These are phyloP conservation scores for Dynastes hyllus DNA, from an alignment of 2,888 invertebrate genomes.

Conservation along the genomic window DNA sequence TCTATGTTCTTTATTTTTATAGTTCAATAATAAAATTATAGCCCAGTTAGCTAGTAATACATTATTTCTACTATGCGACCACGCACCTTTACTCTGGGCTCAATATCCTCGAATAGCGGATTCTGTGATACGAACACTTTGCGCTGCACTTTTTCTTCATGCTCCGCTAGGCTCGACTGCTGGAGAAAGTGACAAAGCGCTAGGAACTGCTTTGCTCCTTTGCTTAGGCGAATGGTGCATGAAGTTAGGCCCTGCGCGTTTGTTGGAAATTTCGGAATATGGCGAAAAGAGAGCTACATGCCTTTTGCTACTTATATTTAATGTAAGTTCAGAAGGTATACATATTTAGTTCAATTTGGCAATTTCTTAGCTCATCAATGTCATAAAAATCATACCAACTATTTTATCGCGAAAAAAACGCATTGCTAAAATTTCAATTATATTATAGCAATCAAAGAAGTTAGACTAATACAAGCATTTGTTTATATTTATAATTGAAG, in stretches of 20 bases:
- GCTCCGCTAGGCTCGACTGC: conserved; percentile 72
- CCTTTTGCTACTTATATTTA: conserved; percentile 80
- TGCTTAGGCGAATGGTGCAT: conserved; percentile 97
- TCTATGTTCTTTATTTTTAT: conserved; percentile 54
- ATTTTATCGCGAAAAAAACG: background rate
- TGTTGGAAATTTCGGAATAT: conserved; percentile 74
- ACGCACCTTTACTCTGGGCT: conserved; percentile 81
- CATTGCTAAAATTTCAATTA: too few species aligned
- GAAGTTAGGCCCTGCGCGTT: conserved; percentile 81
- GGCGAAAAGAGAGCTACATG: conserved; percentile 71
- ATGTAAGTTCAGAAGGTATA: conserved; percentile 71
- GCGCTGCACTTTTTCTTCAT: conserved; percentile 70
- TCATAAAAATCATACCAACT: too few species aligned
- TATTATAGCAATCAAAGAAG: too few species aligned
- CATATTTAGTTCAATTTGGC: too few species aligned
- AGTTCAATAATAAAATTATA: conserved; percentile 87
- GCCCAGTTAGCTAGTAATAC: conserved; percentile 91
- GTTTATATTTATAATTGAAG: too few species aligned
- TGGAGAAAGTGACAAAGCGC: conserved; percentile 79
- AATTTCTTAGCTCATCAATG: background rate
- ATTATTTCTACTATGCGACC: conserved; percentile 85
- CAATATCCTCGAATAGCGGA: conserved; percentile 80
- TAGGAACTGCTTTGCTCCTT: conserved; percentile 87
- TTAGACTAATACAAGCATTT: too few species aligned
- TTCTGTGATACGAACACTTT: conserved; percentile 75